Percentiles rank a stretch among this genome's conserved stretches.
Conservation (phyloP, 2,888 invertebrate genomes). For the Electrophaes corylata region DNA sequence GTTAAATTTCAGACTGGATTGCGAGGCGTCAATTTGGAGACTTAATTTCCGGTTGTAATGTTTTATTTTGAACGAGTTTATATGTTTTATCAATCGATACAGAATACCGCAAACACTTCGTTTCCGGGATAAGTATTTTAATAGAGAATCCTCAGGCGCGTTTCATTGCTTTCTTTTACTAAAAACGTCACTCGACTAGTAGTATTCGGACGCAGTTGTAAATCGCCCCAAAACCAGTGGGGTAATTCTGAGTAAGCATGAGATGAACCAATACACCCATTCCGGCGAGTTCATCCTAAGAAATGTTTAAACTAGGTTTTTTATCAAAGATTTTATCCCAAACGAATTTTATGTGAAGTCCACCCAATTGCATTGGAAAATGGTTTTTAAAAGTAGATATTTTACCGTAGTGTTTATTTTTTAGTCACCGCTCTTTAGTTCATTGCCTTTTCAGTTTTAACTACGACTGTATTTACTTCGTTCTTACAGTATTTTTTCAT, state of each 20-base stretch:
- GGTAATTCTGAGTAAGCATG: neutral
- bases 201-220: too few species aligned
- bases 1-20: constrained; percentile 16
- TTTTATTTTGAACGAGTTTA: neutral
- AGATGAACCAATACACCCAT: neutral
- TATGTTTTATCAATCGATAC: neutral
- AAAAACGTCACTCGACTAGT: too few species aligned
- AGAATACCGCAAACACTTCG: neutral
- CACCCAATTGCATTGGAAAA: neutral
- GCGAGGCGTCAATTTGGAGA: constrained; percentile 4
- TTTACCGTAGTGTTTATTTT: neutral
- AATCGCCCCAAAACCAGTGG: neutral
- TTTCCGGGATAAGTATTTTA: neutral
- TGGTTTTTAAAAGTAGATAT: neutral
- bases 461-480: neutral
- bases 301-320: neutral
- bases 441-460: too few species aligned
- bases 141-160: neutral
- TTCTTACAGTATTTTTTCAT: too few species aligned
- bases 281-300: neutral
- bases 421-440: too few species aligned
- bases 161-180: too few species aligned
- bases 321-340: neutral
- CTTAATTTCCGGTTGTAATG: neutral
- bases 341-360: neutral